A percentile compares a stretch with the other conserved stretches of the same genome.
Conservation (phyloP, 2,888 invertebrate species). For the Ennomos erosarius region DNA sequence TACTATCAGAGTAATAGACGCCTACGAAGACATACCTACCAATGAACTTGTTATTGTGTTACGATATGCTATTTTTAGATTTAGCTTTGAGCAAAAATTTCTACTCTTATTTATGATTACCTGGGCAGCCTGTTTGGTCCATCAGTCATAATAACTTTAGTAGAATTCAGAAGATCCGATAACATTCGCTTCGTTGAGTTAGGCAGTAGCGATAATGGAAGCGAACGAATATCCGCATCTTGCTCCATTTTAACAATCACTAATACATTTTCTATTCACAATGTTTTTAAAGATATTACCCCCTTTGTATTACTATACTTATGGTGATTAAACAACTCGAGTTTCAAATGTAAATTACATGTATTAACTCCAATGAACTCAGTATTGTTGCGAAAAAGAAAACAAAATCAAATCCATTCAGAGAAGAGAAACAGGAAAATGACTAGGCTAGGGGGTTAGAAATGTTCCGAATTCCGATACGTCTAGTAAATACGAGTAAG, state of each 20-base stretch:
- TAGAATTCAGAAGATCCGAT: conserved; percentile 87
- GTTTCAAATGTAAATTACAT: too few species aligned
- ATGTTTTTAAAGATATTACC: neutral
- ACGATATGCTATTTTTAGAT: conserved; percentile 4
- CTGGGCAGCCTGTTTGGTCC: conserved; percentile 65
- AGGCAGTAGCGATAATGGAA: conserved; percentile 74
- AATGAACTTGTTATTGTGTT: conserved; percentile 3
- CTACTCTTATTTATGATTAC: conserved; percentile 39
- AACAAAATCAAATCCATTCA: too few species aligned
- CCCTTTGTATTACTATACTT: too few species aligned
- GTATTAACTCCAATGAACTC: too few species aligned
- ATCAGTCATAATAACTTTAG: conserved; percentile 87
- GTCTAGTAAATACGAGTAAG: too few species aligned
- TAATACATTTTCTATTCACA: neutral
- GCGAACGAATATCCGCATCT: conserved; percentile 58
- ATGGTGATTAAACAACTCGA: too few species aligned
- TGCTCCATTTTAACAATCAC: conserved; percentile 45
- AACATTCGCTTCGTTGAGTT: conserved; percentile 77
- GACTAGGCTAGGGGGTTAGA: too few species aligned
- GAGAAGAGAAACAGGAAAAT: too few species aligned
- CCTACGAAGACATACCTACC: conserved; percentile 1
- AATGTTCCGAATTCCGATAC: too few species aligned
- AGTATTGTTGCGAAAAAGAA: too few species aligned
- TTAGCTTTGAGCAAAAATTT: too few species aligned
- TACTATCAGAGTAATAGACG: neutral